Evolutionary conservation across 2,888 invertebrate genomes (phyloP).

Genomic region (Lamellibrachia satsuma): DNA sequence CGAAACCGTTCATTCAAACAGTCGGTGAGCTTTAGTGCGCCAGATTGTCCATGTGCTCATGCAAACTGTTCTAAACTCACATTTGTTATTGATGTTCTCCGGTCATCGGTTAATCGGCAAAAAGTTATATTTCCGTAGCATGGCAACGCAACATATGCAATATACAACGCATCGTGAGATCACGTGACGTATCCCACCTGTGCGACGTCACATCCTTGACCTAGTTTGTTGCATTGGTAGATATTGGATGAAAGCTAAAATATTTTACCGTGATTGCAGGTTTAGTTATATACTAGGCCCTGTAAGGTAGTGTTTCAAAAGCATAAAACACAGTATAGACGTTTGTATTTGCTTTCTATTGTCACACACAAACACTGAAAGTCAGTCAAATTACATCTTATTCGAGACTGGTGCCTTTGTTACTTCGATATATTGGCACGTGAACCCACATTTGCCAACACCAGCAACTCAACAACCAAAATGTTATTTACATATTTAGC

Average conservation of each 20-base stretch:
- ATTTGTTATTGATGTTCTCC: neutral
- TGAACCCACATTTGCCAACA: neutral
- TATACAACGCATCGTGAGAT: neutral
- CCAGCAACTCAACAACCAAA: neutral
- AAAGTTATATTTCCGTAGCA: neutral
- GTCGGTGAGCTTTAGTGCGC: neutral
- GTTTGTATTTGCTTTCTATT: neutral
- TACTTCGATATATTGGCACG: neutral
- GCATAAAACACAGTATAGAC: neutral
- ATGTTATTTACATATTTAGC: neutral
- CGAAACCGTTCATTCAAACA: neutral
- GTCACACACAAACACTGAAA: neutral
- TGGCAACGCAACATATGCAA: neutral
- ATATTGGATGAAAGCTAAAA: neutral
- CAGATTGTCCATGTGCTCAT: neutral
- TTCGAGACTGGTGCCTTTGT: neutral
- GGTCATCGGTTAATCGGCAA: neutral
- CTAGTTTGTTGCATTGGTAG: neutral
- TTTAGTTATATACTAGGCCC: neutral
- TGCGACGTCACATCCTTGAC: neutral
- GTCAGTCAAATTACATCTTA: neutral
- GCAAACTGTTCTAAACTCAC: neutral
- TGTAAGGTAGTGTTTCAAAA: neutral
- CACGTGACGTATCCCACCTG: constrained; percentile 12
- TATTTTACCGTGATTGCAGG: neutral